Evolutionary conservation across 2,113 vertebrate species (phyloP), one percentile per base, ranked within the genome.

Genomic region (Enhydra lutris): DNA sequence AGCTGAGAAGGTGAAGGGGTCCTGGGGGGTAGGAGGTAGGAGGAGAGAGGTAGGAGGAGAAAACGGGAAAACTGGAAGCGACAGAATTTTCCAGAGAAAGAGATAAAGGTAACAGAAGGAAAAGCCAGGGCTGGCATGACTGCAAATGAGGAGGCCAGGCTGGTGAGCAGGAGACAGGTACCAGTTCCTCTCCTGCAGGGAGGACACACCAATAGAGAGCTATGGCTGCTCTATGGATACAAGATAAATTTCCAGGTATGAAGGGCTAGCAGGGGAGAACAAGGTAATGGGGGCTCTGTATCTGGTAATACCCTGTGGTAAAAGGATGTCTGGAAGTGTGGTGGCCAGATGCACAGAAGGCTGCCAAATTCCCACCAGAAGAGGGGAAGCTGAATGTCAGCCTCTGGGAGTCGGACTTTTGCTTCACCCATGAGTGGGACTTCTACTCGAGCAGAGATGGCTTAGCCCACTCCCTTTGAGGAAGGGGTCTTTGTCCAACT

Each of bases 391-490:
- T 55, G 47, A 78, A 6, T 50, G 34, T 63, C 86, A 78, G 82
- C 69, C 24, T 47, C 10, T 1, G 4, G 13, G 0, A 2, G 39
- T 39, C 7, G 0, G 0, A 0, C 7, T 47, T 67, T 73, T 82
- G 50, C 26, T 61, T 63, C 42, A 47, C 14, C 36, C 4, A 1
- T 2, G n/a, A 63, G 67, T 63, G 55, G 5, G 31, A 73, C 47
- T 96, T 34, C 80, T 6, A 31, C 79, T 26, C 1, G 0, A 34
- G 12, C 24, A 57, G 73, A 81, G 80, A 29, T 1, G 50, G 29
- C 29, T 74, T 23, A 45, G 24, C 20, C 65, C 5, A 2, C 21
- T 67, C 34, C 55, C 29, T 42, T 34, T 4, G 34, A 7, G 63
- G 29, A 13, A 10, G 3, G 15, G 36, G 29, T 7, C 9, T 29